Evolutionary conservation across 2,888 invertebrate species (phyloP).

Genomic region (Andrena marginata): DNA sequence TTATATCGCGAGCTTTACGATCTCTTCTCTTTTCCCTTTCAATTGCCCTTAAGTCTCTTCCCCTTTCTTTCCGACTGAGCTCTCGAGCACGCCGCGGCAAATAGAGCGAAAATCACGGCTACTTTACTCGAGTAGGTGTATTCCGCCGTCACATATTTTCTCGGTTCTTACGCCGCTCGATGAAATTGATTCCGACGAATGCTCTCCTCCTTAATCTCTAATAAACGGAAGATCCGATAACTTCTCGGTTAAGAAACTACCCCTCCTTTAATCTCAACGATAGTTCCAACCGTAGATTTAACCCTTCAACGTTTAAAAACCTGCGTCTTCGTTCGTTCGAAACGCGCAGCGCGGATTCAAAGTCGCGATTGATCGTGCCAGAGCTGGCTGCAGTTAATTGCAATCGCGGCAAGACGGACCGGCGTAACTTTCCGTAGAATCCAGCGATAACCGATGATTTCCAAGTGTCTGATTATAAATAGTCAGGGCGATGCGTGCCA

Average conservation of each 20-base stretch:
- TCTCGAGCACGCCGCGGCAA: conserved; percentile 41
- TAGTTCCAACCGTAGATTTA: no score
- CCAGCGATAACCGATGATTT: conserved; percentile 39
- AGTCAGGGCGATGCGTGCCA: neutral
- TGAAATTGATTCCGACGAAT: neutral
- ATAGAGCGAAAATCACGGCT: conserved; percentile 48
- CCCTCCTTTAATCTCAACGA: no score
- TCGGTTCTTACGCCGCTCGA: conserved; percentile 1
- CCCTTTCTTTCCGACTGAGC: conserved; percentile 46
- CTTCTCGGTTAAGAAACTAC: neutral
- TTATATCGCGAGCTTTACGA: conserved; percentile 75
- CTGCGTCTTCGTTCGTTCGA: neutral
- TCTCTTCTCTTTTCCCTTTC: conserved; percentile 59
- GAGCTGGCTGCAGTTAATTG: neutral
- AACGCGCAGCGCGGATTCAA: no score
- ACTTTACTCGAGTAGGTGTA: conserved; percentile 51
- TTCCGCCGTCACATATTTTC: conserved; percentile 21
- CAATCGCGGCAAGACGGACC: neutral
- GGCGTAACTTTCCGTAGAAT: neutral
- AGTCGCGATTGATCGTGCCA: no score
- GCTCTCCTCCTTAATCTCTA: no score
- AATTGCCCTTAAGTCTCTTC: conserved; percentile 60
- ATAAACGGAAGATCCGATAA: neutral
- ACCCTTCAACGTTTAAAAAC: neutral
- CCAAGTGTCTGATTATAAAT: conserved; percentile 11